Evolutionary conservation across 1,140 invertebrate species (phyloP), one percentile per base, ranked within the genome.

Genomic region (Magallana gigas): DNA sequence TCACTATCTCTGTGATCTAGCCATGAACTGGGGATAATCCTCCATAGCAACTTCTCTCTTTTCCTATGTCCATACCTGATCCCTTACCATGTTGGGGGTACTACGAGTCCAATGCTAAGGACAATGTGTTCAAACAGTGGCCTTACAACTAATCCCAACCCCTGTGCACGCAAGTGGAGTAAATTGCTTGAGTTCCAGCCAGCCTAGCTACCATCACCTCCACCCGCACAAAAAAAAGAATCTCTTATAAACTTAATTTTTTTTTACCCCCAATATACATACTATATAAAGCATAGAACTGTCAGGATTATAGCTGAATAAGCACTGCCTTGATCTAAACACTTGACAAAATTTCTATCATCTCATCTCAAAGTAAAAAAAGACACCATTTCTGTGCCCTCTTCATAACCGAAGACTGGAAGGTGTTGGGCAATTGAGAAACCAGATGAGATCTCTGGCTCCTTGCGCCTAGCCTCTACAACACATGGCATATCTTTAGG

Each of bases 1-100:
- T 76, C 68, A 76, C 68, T 76, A 76, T 76, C 68, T 76, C 23
- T 76, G 68, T 76, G 68, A 76, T 76, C 68, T 76, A 29, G 68
- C 68, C 68, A 76, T 76, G 68, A 76, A 76, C 68, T 76, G 68
- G 9, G 23, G 68, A 29, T 76, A 76, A 76, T 76, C 68, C 68
- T 29, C 68, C 12, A 23, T 76, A 76, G 36, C 5, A 9, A 36
- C 68, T 76, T 12, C 68, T 29, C 23, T 18, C 68, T 29, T 76
- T 29, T 36, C 29, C 68, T 76, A 29, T 76, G 36, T 23, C 23
- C 36, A 76, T 29, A 76, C 23, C 68, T 48, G 23, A 76, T 76
- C 68, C 68, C 36, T 48, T 48, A 48, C 36, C 36, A 48, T 48
- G 36, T 48, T 48, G 36, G 36, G 36, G 36, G 36, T 48, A 48